These are phyloP conservation scores for Clinocottus analis DNA, from an alignment of 2,113 vertebrate genomes.

Conservation along the genomic window DNA sequence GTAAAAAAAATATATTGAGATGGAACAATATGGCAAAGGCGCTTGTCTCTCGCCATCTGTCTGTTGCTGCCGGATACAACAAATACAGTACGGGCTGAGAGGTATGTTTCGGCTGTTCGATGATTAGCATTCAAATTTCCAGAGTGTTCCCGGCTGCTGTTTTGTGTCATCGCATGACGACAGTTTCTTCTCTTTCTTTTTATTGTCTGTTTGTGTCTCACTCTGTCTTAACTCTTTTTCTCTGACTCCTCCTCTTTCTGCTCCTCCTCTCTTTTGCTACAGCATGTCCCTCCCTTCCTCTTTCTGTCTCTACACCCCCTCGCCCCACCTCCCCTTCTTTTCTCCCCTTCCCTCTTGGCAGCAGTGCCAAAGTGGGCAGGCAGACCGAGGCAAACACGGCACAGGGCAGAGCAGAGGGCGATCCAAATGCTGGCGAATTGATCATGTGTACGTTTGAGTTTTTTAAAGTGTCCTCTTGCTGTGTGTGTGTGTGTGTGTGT, in stretches of 20 bases:
- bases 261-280: slow-evolving; percentile 59
- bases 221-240: slow-evolving; percentile 70
- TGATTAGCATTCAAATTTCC: slow-evolving; percentile 43
- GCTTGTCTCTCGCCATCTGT: slow-evolving; percentile 45
- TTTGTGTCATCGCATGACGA: slow-evolving; percentile 35
- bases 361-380: slow-evolving; percentile 81
- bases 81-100: slow-evolving; percentile 36
- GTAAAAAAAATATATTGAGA: slow-evolving; percentile 17
- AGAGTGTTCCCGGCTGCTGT: slow-evolving; percentile 41
- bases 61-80: slow-evolving; percentile 41
- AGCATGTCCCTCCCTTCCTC: slow-evolving; percentile 79
- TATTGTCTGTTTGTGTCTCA: slow-evolving; percentile 63
- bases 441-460: slow-evolving; percentile 67
- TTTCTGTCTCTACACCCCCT: slow-evolving; percentile 63
- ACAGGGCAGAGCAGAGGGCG: slow-evolving; percentile 79
- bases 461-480: slow-evolving; percentile 54
- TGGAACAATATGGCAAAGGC: slow-evolving; percentile 58
- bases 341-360: slow-evolving; percentile 78
- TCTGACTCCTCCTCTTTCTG: slow-evolving; percentile 72
- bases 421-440: slow-evolving; percentile 75
- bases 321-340: slow-evolving; percentile 57
- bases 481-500: slow-evolving; percentile 5
- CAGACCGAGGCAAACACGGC: slow-evolving; percentile 73
- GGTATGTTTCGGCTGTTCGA: slow-evolving; percentile 36
- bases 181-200: slow-evolving; percentile 57